Evolutionary conservation across 2,888 invertebrate species (phyloP).

Genomic region (Drosophila setosimentum): DNA sequence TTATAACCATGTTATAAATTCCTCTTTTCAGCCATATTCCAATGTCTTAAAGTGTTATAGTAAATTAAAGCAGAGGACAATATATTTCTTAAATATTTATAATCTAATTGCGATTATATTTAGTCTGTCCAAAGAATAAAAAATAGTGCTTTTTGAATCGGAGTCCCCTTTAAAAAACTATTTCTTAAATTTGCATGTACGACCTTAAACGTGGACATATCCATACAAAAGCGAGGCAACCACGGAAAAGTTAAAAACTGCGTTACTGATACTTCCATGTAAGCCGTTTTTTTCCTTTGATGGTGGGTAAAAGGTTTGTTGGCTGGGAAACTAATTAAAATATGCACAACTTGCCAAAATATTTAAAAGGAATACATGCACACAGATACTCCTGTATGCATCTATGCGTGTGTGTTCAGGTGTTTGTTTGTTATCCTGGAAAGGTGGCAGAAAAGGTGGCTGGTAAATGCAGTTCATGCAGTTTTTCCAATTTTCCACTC

Average conservation of each 20-base stretch:
- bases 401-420: constrained; percentile 3
- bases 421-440: constrained; percentile 33
- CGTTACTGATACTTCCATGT: constrained; percentile 53
- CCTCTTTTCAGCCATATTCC: too few species aligned
- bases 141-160: rapidly evolving
- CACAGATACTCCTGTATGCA: not conserved
- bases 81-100: not conserved
- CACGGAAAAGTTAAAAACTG: not conserved
- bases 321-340: constrained; percentile 74
- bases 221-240: not conserved
- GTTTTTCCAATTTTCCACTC: constrained; percentile 75
- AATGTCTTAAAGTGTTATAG: not conserved
- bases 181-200: not conserved
- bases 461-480: constrained; percentile 65
- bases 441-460: constrained; percentile 10
- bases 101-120: not conserved
- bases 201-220: not conserved
- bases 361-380: constrained; percentile 57
- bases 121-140: not conserved
- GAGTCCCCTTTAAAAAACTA: not conserved
- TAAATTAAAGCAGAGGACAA: not conserved
- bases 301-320: constrained; percentile 24
- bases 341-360: constrained; percentile 77
- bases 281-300: constrained; percentile 21
- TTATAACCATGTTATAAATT: not conserved